Evolutionary conservation across 2,888 invertebrate species (phyloP).

Genomic region (Erebia palarica): DNA sequence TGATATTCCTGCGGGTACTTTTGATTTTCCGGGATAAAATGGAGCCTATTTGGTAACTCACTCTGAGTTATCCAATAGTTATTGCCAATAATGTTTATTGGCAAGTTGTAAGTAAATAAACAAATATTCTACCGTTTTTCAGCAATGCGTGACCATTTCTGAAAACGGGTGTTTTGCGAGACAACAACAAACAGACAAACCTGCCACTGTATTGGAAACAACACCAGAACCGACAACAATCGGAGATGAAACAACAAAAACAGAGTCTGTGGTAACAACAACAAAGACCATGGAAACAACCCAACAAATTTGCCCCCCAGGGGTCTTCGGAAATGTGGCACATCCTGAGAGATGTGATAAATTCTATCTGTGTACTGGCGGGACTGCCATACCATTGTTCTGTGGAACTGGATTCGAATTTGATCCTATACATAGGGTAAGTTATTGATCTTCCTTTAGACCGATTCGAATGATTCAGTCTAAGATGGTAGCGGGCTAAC

Average conservation of each 20-base stretch:
- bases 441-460: constrained; percentile 18
- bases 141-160: constrained; percentile 34
- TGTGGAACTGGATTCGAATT: constrained; percentile 53
- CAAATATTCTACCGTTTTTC: not conserved
- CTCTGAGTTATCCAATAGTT: no score
- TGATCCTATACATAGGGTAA: constrained; percentile 43
- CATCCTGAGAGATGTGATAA: constrained; percentile 47
- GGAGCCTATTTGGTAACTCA: no score
- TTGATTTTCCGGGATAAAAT: no score
- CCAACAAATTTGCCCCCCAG: constrained; percentile 32
- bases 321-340: constrained; percentile 46
- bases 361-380: constrained; percentile 49
- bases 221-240: constrained; percentile 9
- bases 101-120: not conserved
- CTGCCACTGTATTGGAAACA: constrained; percentile 11
- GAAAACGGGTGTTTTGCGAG: constrained; percentile 31
- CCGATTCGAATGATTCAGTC: no score
- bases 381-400: constrained; percentile 40
- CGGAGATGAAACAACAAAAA: constrained; percentile 20
- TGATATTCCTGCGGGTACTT: no score
- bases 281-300: constrained; percentile 4
- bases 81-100: no score
- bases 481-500: no score
- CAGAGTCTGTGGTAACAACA: constrained; percentile 15
- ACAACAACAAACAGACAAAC: constrained; percentile 3